phyloP scores from a whole-genome alignment of 2,888 invertebrate species.

The Drosophila lacicola region DNA sequence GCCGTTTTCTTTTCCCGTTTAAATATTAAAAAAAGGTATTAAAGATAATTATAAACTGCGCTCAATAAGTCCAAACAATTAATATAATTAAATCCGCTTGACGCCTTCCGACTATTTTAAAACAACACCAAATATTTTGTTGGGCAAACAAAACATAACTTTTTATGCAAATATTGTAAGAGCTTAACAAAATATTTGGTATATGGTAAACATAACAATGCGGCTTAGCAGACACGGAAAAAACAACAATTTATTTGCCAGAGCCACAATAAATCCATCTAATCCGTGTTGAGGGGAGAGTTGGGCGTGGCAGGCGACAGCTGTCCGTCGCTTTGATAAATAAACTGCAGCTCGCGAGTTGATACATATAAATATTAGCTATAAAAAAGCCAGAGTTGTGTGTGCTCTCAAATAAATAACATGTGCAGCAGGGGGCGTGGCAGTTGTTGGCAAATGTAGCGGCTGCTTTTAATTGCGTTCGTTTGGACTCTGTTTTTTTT shows the following conservation, averaged over 20 bases:
- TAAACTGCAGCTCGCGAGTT: conserved; percentile 56
- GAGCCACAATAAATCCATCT: conserved; percentile 65
- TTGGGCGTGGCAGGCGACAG: conserved; percentile 41
- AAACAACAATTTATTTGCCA: conserved; percentile 45
- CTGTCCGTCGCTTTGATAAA: conserved; percentile 61
- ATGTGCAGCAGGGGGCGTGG: conserved; percentile 17
- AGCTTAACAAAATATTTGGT: conserved; percentile 16
- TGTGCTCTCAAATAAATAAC: conserved; percentile 8
- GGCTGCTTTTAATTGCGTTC: conserved; percentile 57
- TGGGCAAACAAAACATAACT: background rate
- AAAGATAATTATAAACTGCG: background rate
- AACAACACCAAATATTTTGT: conserved; percentile 2
- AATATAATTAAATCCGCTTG: too few species aligned
- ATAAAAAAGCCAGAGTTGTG: conserved; percentile 45
- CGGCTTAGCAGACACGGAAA: conserved; percentile 9
- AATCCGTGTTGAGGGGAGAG: conserved; percentile 39
- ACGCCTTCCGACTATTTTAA: background rate
- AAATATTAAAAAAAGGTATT: background rate
- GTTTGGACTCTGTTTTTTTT: conserved; percentile 18
- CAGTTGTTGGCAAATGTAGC: conserved; percentile 25
- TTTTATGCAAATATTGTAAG: conserved; percentile 7
- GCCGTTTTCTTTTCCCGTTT: too few species aligned
- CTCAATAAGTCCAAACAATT: background rate
- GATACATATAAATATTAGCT: conserved; percentile 64
- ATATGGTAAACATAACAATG: conserved; percentile 22